Conservation (phyloP, 2,797 vertebrate species). For the Bufotes viridis region DNA sequence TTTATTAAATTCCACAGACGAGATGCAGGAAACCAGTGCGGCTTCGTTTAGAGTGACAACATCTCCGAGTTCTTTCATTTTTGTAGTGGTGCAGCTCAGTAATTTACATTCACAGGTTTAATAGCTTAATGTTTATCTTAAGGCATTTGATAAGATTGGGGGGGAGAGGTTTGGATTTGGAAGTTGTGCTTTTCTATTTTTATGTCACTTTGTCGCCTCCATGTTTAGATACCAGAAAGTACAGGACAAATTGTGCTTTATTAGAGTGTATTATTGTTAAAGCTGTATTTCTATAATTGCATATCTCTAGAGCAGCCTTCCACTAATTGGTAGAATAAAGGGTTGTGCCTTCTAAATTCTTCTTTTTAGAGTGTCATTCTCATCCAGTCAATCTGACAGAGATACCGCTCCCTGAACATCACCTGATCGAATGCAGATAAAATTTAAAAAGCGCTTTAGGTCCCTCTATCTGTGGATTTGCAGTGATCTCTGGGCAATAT, state of each 20-base stretch:
- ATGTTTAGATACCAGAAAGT: not conserved
- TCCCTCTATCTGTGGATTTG: too few species aligned
- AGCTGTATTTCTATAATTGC: not conserved
- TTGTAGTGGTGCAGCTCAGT: not conserved
- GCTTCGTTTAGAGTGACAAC: slow-evolving; percentile 6
- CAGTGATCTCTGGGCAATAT: too few species aligned
- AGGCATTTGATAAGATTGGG: not conserved
- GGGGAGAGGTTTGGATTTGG: not conserved
- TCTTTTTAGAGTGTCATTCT: too few species aligned
- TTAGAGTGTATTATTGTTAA: not conserved
- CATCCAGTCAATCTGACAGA: too few species aligned
- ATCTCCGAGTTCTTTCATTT: not conserved
- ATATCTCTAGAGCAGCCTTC: too few species aligned
- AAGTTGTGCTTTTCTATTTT: not conserved
- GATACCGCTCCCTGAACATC: too few species aligned
- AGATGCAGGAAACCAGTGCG: slow-evolving; percentile 11
- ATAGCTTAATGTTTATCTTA: not conserved
- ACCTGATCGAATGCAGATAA: too few species aligned
- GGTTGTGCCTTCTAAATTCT: too few species aligned
- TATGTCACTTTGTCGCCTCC: not conserved
- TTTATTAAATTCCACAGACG: slow-evolving; percentile 47
- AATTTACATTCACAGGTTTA: slow-evolving; percentile 5
- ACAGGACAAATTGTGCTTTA: not conserved
- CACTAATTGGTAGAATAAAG: not conserved
- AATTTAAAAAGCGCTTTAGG: too few species aligned